Percentiles rank a stretch among this genome's conserved stretches.
These are phyloP conservation scores for Perithous albicinctus DNA, from an alignment of 2,888 invertebrate species.

Conservation along the genomic window DNA sequence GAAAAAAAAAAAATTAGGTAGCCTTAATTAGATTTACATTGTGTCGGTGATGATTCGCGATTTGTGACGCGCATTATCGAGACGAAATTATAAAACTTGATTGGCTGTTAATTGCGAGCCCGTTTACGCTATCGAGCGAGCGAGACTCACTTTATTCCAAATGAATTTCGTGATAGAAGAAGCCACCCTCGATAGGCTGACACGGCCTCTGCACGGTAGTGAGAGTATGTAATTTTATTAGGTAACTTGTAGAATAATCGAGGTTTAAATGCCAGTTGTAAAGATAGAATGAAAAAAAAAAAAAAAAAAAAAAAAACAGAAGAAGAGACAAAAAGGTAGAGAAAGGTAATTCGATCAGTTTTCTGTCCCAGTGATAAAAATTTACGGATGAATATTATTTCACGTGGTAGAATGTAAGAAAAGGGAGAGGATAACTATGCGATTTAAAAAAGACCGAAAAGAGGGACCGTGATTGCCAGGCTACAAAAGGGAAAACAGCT, in stretches of 20 bases:
- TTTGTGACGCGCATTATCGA: conserved; percentile 57
- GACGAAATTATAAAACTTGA: conserved; percentile 78
- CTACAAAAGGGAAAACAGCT: conserved; percentile 10
- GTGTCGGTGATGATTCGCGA: conserved; percentile 31
- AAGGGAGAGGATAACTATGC: not conserved
- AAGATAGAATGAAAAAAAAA: conserved; percentile 39
- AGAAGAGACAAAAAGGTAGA: too few relatives aligned
- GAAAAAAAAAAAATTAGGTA: conserved; percentile 67
- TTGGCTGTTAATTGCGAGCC: conserved; percentile 78
- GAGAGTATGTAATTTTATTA: conserved; percentile 82
- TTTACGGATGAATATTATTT: conserved; percentile 56
- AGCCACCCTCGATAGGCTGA: too few relatives aligned
- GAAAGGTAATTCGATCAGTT: conserved; percentile 21
- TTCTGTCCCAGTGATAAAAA: conserved; percentile 73
- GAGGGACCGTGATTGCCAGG: conserved; percentile 43
- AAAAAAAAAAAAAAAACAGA: conserved; percentile 34
- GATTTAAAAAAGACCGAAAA: conserved; percentile 60
- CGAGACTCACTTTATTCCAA: conserved; percentile 26
- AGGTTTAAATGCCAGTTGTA: conserved; percentile 83
- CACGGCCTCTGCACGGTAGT: conserved; percentile 78
- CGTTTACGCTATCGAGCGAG: conserved; percentile 25
- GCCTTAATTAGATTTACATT: conserved; percentile 71
- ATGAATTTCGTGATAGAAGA: conserved; percentile 39
- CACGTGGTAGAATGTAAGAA: conserved; percentile 48
- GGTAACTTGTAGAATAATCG: conserved; percentile 80